These are phyloP conservation scores for Cosmopolites sordidus DNA, from an alignment of 2,888 invertebrate genomes.

Conservation along the genomic window DNA sequence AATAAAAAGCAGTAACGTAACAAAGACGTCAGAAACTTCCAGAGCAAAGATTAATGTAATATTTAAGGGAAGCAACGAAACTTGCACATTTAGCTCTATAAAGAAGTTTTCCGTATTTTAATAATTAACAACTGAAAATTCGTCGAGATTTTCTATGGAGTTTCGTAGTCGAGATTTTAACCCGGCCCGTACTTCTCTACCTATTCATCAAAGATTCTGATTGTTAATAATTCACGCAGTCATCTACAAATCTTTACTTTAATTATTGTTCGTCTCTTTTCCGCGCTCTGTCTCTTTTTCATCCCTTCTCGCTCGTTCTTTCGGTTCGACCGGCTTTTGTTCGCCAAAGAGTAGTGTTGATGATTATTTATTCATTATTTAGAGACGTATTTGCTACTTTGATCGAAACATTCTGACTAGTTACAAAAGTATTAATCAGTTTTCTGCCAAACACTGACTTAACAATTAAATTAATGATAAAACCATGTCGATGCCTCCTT, in stretches of 20 bases:
- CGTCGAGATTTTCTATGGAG: slow-evolving; percentile 10
- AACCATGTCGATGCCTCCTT: too few relatives aligned
- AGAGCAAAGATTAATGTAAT: slow-evolving; percentile 15
- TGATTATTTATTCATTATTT: neutral
- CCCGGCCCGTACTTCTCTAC: slow-evolving; percentile 10
- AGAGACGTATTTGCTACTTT: too few relatives aligned
- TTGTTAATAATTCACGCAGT: slow-evolving; percentile 22
- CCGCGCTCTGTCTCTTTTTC: neutral
- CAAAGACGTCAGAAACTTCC: slow-evolving; percentile 7
- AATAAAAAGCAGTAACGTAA: slow-evolving; percentile 2
- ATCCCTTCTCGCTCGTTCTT: neutral
- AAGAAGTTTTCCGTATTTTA: slow-evolving; percentile 16
- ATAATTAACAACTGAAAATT: slow-evolving; percentile 17
- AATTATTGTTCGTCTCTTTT: slow-evolving; percentile 17
- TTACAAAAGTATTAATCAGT: too few relatives aligned
- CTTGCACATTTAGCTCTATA: slow-evolving; percentile 11
- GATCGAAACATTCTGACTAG: too few relatives aligned
- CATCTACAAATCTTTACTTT: slow-evolving; percentile 26
- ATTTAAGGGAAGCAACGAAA: slow-evolving; percentile 11
- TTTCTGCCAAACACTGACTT: too few relatives aligned
- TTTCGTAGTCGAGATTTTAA: slow-evolving; percentile 8
- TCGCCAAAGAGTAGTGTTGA: neutral
- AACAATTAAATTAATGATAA: too few relatives aligned
- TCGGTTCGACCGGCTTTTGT: neutral
- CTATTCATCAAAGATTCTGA: slow-evolving; percentile 22